Evolutionary conservation across 2,888 invertebrate species (phyloP).

Genomic region (Dicycla oo): DNA sequence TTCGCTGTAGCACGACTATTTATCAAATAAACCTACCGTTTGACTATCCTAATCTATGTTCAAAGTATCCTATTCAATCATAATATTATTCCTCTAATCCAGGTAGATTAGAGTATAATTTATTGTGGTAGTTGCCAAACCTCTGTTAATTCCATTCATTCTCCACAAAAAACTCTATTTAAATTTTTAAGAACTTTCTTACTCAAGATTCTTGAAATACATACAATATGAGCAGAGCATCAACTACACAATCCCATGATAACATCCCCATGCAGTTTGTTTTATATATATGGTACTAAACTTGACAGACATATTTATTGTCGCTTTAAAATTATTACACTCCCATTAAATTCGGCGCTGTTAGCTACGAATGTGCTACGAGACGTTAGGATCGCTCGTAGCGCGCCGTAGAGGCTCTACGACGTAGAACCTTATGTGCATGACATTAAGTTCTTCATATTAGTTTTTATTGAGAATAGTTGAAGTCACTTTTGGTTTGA

Average conservation of each 20-base stretch:
- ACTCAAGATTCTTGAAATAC: conserved; percentile 52
- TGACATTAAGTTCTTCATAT: conserved; percentile 6
- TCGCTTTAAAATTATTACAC: conserved; percentile 68
- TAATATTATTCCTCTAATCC: background rate
- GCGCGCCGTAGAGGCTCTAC: conserved; percentile 44
- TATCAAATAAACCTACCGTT: no score
- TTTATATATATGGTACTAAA: conserved; percentile 72
- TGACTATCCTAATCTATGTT: background rate
- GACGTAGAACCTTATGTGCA: conserved; percentile 29
- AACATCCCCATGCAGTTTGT: conserved; percentile 68
- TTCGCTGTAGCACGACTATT: no score
- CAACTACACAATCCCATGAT: conserved; percentile 66
- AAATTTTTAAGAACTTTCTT: conserved; percentile 32
- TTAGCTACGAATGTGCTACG: conserved; percentile 54
- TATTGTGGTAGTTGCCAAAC: conserved; percentile 1
- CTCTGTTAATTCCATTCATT: conserved; percentile 19
- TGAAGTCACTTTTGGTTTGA: background rate
- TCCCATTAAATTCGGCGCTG: conserved; percentile 50
- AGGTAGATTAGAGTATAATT: background rate
- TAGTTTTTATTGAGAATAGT: background rate
- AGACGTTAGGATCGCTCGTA: conserved; percentile 36
- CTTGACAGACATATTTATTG: conserved; percentile 68
- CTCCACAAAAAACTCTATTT: conserved; percentile 10
- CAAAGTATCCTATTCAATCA: background rate
- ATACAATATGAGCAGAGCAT: conserved; percentile 64